Percentiles rank a stretch among this genome's conserved stretches.
Evolutionary conservation across 2,113 vertebrate species (phyloP).

Genomic region (Syrrhaptes paradoxus): DNA sequence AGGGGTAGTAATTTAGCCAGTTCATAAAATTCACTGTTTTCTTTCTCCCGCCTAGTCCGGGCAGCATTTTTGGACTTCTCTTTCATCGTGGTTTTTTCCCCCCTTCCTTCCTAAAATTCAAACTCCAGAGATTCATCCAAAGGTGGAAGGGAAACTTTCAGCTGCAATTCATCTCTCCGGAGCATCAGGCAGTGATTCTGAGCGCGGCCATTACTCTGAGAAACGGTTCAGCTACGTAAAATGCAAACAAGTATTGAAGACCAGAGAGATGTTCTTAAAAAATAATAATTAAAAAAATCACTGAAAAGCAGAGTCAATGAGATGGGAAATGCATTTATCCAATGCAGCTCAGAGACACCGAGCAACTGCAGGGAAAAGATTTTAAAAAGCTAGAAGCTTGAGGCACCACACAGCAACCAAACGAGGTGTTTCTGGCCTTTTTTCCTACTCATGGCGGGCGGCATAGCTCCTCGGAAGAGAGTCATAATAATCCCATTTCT

Average conservation of each 20-base stretch:
- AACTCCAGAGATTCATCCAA: constrained; percentile 81
- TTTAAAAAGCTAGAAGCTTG: not conserved
- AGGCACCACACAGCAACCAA: constrained; percentile 13
- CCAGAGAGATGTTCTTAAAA: not conserved
- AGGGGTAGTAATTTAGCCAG: constrained; percentile 96
- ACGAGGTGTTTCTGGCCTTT: constrained; percentile 22
- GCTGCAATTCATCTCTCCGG: constrained; percentile 32
- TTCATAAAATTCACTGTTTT: constrained; percentile 99
- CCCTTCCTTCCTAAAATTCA: constrained; percentile 69
- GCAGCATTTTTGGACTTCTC: constrained; percentile 99
- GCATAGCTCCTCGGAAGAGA: constrained; percentile 50
- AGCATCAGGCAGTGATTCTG: constrained; percentile 1
- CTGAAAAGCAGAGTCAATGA: constrained; percentile 33
- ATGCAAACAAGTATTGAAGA: not conserved
- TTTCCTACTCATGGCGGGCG: constrained; percentile 23
- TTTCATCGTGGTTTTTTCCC: constrained; percentile 86
- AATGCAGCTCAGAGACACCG: constrained; percentile 25
- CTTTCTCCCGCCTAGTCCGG: constrained; percentile 96
- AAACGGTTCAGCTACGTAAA: constrained; percentile 13
- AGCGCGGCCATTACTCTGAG: not conserved
- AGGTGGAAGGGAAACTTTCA: constrained; percentile 60
- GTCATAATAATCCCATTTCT: constrained; percentile 61
- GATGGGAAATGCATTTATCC: constrained; percentile 38
- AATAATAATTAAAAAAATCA: not conserved
- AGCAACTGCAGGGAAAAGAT: not conserved